These are phyloP conservation scores for Heptranchias perlo DNA, from an alignment of 2,113 vertebrate species.

Conservation along the genomic window DNA sequence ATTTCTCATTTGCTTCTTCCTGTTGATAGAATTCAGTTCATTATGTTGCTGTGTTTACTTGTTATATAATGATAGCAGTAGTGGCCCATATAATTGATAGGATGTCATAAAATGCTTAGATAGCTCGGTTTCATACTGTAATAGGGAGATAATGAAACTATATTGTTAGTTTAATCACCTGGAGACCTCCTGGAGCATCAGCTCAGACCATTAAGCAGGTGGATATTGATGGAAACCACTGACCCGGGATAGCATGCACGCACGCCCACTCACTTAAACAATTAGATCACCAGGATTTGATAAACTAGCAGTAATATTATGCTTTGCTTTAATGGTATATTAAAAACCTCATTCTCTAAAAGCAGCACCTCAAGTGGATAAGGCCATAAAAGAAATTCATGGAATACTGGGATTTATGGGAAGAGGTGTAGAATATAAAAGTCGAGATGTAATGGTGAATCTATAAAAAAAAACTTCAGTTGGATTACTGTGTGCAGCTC, in stretches of 20 bases:
- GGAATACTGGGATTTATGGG: neutral
- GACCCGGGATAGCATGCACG: neutral
- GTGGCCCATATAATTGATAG: neutral
- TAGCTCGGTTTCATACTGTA: neutral
- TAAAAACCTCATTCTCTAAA: neutral
- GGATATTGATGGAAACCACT: neutral
- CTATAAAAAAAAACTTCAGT: neutral
- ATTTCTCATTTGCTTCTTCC: slow-evolving; percentile 4
- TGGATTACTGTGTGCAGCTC: neutral
- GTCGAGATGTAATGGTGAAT: neutral
- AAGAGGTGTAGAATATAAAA: neutral
- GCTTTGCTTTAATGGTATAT: neutral
- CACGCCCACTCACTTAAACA: neutral
- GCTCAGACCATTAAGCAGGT: neutral
- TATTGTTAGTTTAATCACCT: neutral
- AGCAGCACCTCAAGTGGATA: neutral
- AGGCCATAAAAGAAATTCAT: neutral
- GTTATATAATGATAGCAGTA: neutral
- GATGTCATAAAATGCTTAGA: neutral
- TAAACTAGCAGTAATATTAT: neutral
- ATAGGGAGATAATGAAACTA: neutral
- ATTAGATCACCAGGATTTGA: neutral
- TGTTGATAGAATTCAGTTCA: neutral
- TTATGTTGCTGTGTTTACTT: neutral
- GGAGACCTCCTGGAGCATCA: neutral